Evolutionary conservation across 92 coral and sea anemone species (phyloP), one percentile per base, ranked within the genome.

Genomic region (Hydrozoanthus gracilis): DNA sequence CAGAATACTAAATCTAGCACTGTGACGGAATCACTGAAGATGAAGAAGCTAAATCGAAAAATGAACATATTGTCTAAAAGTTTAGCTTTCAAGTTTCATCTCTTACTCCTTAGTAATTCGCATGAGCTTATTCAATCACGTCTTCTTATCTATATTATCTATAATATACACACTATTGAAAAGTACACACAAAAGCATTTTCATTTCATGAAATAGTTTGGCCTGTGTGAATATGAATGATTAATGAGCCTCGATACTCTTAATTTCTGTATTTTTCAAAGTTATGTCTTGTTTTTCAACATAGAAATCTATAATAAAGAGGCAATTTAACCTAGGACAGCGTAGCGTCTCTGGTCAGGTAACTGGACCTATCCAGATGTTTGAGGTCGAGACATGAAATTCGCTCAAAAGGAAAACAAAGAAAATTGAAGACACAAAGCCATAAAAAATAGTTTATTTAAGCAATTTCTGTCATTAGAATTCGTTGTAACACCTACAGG

Each of bases 161-260:
- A 17, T 17, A 76, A 52, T 54, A 76, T 10, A 76, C 82, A 76
- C 52, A 54, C 11, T 16, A 76, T 14, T 18, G 62, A 50, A 55
- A 51, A 76, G 67, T 58, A 20, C 67, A 35, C 46, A 76, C 49
- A 76, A 76, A 20, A 35, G 8, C 18, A 4, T 76, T 54, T 18
- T 76, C 52, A 51, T 35, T 76, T 13, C 52, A 51, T 58, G 5
- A 76, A 76, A 54, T 54, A 58, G 82, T 76, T 76, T 76, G 50
- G 35, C 7, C 65, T 10, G 46, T 27, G 39, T 54, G 49, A 17
- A 76, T 76, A 76, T 76, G 67, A 54, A 76, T 54, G 14, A 52
- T 51, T 76, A 52, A 54, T 76, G 50, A 52, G 20, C 10, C 3
- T 9, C 17, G 50, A 76, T 20, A 76, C 47, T 62, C 52, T 56